These are phyloP conservation scores for Nasonia vitripennis DNA, from an alignment of 1,140 invertebrate genomes.

Conservation along the genomic window DNA sequence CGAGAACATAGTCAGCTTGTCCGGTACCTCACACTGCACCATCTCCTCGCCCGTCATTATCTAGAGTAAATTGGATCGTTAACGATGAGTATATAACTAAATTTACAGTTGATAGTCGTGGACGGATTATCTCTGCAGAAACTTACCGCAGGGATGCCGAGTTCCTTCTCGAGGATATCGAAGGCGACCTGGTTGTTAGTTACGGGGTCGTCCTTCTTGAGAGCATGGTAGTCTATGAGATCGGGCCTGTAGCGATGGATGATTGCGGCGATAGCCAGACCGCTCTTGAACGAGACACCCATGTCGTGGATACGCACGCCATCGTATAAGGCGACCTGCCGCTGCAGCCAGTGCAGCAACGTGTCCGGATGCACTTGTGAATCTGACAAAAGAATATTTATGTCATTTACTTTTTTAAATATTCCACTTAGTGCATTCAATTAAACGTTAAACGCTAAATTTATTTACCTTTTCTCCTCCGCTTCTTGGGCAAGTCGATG, in stretches of 20 bases:
- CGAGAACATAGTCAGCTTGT: conserved; percentile 86
- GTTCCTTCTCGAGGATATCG: conserved; percentile 86
- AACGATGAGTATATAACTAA: conserved; percentile 31
- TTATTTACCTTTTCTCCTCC: conserved; percentile 78
- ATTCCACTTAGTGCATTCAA: background rate
- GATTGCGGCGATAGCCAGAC: conserved; percentile 88
- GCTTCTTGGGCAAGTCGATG: conserved; percentile 79
- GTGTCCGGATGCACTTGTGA: conserved; percentile 83
- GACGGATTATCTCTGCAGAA: background rate
- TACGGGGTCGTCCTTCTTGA: conserved; percentile 79
- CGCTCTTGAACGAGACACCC: conserved; percentile 83
- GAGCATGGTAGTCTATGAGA: conserved; percentile 84
- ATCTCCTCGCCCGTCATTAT: conserved; percentile 90
- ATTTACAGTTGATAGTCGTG: background rate
- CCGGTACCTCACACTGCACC: conserved; percentile 81
- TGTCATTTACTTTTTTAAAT: background rate
- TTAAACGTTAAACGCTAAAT: background rate
- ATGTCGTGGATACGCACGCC: conserved; percentile 82
- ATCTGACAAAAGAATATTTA: conserved; percentile 67
- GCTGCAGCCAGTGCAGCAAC: conserved; percentile 85
- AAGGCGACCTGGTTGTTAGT: conserved; percentile 90
- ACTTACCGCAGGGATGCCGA: conserved; percentile 84
- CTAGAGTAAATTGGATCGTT: conserved; percentile 62
- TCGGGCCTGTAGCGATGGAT: conserved; percentile 92
- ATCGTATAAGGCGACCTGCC: conserved; percentile 82